Evolutionary conservation across 2,888 invertebrate species (phyloP), one percentile per base, ranked within the genome.

Genomic region (Germaria angustata): DNA sequence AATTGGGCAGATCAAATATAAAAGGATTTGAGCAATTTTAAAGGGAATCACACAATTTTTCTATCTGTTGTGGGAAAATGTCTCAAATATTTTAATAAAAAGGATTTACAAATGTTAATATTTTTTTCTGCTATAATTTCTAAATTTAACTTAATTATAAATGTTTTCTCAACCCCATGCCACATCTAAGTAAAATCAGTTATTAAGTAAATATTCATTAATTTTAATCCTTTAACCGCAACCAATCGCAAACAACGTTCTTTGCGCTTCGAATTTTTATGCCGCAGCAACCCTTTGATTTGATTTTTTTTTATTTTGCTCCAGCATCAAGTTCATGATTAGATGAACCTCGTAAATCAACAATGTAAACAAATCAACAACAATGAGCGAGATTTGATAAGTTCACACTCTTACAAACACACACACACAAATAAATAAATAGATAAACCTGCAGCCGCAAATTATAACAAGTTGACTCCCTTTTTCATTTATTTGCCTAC

Each of bases 201-300:
- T 76, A 59, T 79, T 76, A 76, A 82, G 79, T 79, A 79, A 82
- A 82, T 79, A 82, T 73, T 75, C 75, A 82, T 79, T 82, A 82
- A 82, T 82, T 82, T 79, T 82, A 82, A 82, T 82, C 82, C 82
- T 72, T 76, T 79, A 75, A 82, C 82, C 82, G 46, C 59, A 82
- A 79, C 82, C 79, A 82, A 82, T 82, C 66, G 65, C 65, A 53
- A 61, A 76, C 71, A 79, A 49, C 53, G 79, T 46, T 44, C 15
- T 8, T 22, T 46, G 34, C 28, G 53, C 22, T 44, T 55, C 22
- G 9, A 34, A 41, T 69, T 69, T 17, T 55, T 81, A 24, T 9
- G 32, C n/a, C 46, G n/a, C 39, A 63, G 63, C 71, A 72, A 73
- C 66, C 79, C 79, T 36, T 46, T 24, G 22, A 46, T 66, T 72